These are phyloP conservation scores for Thunnus albacares DNA, from an alignment of 2,797 vertebrate species.

Conservation along the genomic window DNA sequence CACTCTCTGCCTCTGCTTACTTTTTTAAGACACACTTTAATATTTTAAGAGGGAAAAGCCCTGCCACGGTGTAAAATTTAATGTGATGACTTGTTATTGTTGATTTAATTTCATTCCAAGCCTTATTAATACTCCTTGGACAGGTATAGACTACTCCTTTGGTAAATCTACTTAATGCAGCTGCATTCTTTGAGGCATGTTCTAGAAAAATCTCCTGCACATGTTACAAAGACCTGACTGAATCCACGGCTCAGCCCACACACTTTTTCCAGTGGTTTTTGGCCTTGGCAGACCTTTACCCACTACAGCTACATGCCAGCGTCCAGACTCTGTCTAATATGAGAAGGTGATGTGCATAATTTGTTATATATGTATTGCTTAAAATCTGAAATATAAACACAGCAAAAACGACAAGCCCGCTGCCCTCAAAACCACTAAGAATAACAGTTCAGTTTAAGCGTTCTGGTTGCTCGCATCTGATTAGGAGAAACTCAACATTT, in stretches of 20 bases:
- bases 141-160: constrained; percentile 65
- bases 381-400: constrained; percentile 81
- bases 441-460: constrained; percentile 78
- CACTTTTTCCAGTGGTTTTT: constrained; percentile 84
- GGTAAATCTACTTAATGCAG: constrained; percentile 68
- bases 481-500: constrained; percentile 74
- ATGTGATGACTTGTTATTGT: constrained; percentile 58
- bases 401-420: constrained; percentile 73
- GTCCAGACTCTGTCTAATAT: constrained; percentile 81
- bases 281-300: constrained; percentile 80
- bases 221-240: constrained; percentile 79
- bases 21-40: constrained; percentile 41
- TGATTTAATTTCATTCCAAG: constrained; percentile 64
- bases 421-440: constrained; percentile 79
- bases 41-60: constrained; percentile 52
- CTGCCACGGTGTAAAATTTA: constrained; percentile 37
- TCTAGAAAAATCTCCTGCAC: constrained; percentile 71
- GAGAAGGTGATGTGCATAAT: constrained; percentile 86
- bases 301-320: constrained; percentile 68
- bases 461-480: constrained; percentile 76
- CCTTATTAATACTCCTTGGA: constrained; percentile 57
- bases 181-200: constrained; percentile 78
- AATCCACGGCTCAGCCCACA: constrained; percentile 78
- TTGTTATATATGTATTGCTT: constrained; percentile 84
- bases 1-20: constrained; percentile 13